Base-by-base conservation (phyloP, 2,797 vertebrate species). In the Danio aesculapii region DNA sequence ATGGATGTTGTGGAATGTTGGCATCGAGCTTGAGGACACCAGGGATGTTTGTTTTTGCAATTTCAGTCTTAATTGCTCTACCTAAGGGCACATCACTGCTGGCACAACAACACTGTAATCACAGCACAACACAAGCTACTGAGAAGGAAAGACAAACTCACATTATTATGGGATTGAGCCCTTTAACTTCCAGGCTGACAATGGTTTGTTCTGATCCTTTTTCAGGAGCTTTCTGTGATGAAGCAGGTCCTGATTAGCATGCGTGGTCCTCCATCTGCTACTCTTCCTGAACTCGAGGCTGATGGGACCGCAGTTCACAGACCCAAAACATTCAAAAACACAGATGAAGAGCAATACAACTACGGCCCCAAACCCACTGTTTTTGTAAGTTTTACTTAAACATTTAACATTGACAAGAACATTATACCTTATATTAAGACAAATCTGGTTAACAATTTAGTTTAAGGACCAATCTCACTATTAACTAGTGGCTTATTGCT, bases 161-260 rank as follows among this genome's bases (percentile, higher is more conserved):
- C 17, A 47, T 2, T 16, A 53, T 64, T 64, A 16, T 43, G 17
- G 30, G 30, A 6, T 52, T 16, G 21, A 78, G 6, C 17, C 50
- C 11, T 58, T 52, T 79, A 62, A 62, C 57, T 13, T 21, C 53
- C 13, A 11, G 11, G 64, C 11, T 44, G 8, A 41, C 62, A 30
- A 17, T 74, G 75, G 69, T 57, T 50, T 71, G 50, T 52, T 64
- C 5, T 67, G 39, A 13, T 41, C 21, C 50, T 53, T 8, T 81
- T 82, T 12, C 76, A 99, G 97, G 98, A 99, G 91, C 87, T 99
- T 81, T 96, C 96, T 5, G 90, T 94, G 87, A 99, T 99, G 96
- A 99, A 99, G 88, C 96, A 97, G 90, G 91, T 96, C 84, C 91
- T 99, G 86, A 90, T 95, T 90, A 92, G 88, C 87, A 95, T 99